Evolutionary conservation across 2,888 invertebrate species (phyloP).

Genomic region (Drosophila paracracens): DNA sequence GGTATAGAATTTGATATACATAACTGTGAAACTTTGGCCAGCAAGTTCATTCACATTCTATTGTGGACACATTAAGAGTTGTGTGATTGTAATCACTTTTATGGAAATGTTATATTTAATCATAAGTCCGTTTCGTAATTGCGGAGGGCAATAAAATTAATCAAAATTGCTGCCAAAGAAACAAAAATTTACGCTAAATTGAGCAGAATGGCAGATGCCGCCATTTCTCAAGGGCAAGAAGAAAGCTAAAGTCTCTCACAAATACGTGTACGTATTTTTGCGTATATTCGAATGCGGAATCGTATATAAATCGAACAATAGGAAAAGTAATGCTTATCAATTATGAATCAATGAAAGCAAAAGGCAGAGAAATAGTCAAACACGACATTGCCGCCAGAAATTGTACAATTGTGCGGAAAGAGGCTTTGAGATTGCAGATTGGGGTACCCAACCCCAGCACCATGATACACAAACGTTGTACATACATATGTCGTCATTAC

Average conservation of each 20-base stretch:
- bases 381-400: slow-evolving; percentile 53
- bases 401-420: slow-evolving; percentile 81
- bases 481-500: slow-evolving; percentile 81
- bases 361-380: slow-evolving; percentile 27
- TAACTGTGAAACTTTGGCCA: not conserved
- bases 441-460: slow-evolving; percentile 1
- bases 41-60: not conserved
- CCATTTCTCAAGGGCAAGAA: slow-evolving; percentile 36
- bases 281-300: slow-evolving; percentile 10
- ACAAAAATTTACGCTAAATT: slow-evolving; percentile 68
- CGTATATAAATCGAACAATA: slow-evolving; percentile 65
- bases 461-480: slow-evolving; percentile 41
- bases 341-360: slow-evolving; percentile 74
- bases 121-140: slow-evolving; percentile 53
- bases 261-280: not conserved
- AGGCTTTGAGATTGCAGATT: slow-evolving; percentile 56
- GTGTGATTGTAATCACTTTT: slow-evolving; percentile 24
- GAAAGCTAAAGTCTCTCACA: not conserved
- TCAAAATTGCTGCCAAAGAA: slow-evolving; percentile 58
- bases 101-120: slow-evolving; percentile 55
- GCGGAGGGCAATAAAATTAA: slow-evolving; percentile 65
- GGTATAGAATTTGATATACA: not conserved
- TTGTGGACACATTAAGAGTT: not conserved
- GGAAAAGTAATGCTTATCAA: slow-evolving; percentile 79
- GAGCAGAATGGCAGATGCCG: slow-evolving; percentile 59